Evolutionary conservation across 2,888 invertebrate species (phyloP), one percentile per base, ranked within the genome.

Genomic region (Didymodactylos carnosus): DNA sequence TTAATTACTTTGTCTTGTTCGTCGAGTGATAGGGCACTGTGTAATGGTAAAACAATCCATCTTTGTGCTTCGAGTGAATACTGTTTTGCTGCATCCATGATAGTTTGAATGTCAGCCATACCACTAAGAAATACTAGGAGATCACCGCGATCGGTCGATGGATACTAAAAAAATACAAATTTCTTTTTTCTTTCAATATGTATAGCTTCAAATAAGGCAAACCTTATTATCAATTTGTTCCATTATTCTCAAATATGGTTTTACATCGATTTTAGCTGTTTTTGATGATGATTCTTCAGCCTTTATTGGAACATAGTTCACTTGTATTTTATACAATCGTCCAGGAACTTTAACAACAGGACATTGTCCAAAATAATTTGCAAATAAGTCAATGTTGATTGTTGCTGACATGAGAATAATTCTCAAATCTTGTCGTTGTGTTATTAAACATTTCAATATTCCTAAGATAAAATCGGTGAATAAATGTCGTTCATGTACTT

Each of bases 321-420:
- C 75, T 71, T 79, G 78, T 70, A 78, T 80, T 72, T 75, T 74
- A 40, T 71, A 69, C 14, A 73, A 39, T 25, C 74, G 69, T 70
- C 86, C 87, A 0, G 94, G 93, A 79, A 88, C 29, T 73, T 92
- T 89, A 78, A 94, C 88, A 72, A 92, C 88, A 75, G 88, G 88
- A 62, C 91, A 91, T 62, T 88, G 87, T 81, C 92, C 90, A 79
- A 98, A 98, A 82, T 94, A 98, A 77, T 88, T 87, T 76, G 88
- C 88, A 83, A 97, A 98, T n/a, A 98, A 85, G 77, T 92, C 88
- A 39, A 97, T 89, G 84, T 99, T 98, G 75, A 98, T 97, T 0
- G 98, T 98, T 19, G 98, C 98, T 0, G 95, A 95, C 98, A 99
- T 99, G 0, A 99, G 87, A 14, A 86, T 82, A 19, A 94, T 83